These are phyloP conservation scores for Xyrichtys novacula DNA, from an alignment of 2,797 vertebrate species.

Conservation along the genomic window DNA sequence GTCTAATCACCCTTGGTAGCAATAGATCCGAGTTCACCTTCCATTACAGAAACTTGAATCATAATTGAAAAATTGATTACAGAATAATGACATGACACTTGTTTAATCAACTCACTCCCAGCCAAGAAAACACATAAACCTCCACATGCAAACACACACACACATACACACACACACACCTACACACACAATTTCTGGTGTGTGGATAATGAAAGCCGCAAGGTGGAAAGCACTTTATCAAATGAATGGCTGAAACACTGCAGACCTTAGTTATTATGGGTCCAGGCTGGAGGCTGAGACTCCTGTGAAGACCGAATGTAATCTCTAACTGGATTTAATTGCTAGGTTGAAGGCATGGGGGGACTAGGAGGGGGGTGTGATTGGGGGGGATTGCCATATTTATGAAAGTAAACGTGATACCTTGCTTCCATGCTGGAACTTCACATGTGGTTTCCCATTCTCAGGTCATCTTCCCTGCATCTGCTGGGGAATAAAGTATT, in stretches of 20 bases:
- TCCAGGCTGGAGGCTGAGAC: conserved; percentile 78
- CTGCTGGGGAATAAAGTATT: conserved; percentile 85
- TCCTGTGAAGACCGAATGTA: conserved; percentile 83
- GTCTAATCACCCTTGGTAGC: conserved; percentile 48
- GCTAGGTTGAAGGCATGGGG: conserved; percentile 71
- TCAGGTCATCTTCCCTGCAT: conserved; percentile 84
- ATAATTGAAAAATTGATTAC: conserved; percentile 72
- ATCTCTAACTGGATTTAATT: conserved; percentile 86
- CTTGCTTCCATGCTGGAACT: conserved; percentile 73
- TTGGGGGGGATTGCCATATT: conserved; percentile 83
- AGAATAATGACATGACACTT: conserved; percentile 69
- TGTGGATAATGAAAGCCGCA: conserved; percentile 78
- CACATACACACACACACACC: conserved; percentile 28
- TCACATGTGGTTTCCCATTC: conserved; percentile 85
- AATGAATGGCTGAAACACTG: conserved; percentile 80
- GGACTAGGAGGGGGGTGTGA: conserved; percentile 59
- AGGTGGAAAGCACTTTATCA: conserved; percentile 83
- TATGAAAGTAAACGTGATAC: conserved; percentile 86
- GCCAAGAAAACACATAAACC: conserved; percentile 54
- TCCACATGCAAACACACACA: conserved; percentile 37
- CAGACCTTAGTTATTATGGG: conserved; percentile 81
- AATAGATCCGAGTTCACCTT: conserved; percentile 64
- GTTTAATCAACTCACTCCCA: conserved; percentile 65
- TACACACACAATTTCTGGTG: conserved; percentile 50
- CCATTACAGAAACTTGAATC: conserved; percentile 47